Conservation (phyloP, 2,888 invertebrate genomes). For the Calameuta idolon region DNA sequence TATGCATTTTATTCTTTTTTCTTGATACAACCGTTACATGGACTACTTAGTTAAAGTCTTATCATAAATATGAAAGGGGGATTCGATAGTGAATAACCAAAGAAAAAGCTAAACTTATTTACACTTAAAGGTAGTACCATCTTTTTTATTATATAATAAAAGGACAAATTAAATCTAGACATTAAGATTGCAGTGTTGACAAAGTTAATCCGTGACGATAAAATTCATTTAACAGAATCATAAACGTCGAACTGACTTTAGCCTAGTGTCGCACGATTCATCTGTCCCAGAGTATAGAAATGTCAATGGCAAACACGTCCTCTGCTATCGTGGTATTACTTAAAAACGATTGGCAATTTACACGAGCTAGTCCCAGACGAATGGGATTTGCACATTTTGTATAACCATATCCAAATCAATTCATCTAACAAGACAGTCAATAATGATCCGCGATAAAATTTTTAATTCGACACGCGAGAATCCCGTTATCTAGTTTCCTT, state of each 20-base stretch:
- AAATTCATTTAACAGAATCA: not conserved
- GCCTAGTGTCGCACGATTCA: not conserved
- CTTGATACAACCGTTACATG: not conserved
- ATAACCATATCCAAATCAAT: not conserved
- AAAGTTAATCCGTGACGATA: not conserved
- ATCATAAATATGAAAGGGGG: not conserved
- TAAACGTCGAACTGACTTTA: not conserved
- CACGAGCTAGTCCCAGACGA: not conserved
- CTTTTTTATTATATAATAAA: not conserved
- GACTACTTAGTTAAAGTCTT: slow-evolving; percentile 7
- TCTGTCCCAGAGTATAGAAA: not conserved
- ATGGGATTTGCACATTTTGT: not conserved
- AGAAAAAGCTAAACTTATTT: slow-evolving; percentile 1
- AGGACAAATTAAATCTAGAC: not conserved
- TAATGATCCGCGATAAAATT: not conserved
- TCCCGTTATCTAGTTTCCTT: not conserved
- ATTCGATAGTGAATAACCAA: not conserved
- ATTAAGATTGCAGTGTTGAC: not conserved
- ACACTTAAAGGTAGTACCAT: not conserved
- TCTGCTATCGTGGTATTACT: not conserved
- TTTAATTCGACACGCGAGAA: not conserved
- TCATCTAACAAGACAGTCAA: not conserved
- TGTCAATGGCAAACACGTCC: too few relatives aligned
- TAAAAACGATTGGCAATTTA: not conserved
- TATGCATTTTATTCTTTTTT: not conserved